These are phyloP conservation scores for Empidonax traillii DNA, from an alignment of 2,113 vertebrate genomes.

Conservation along the genomic window DNA sequence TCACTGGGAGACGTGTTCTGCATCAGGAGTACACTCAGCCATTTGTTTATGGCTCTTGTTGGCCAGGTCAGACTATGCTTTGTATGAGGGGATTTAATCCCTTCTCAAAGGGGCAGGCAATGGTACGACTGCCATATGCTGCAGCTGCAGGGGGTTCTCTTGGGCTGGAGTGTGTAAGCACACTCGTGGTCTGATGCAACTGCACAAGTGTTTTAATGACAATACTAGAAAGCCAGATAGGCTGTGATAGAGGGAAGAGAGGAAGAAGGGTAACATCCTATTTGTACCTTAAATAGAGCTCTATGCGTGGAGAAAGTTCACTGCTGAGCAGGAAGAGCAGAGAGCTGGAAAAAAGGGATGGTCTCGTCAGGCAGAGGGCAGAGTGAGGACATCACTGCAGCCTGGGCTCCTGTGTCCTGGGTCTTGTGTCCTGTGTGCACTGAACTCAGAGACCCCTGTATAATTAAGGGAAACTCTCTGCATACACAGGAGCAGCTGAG, in stretches of 20 bases:
- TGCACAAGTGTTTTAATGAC: background rate
- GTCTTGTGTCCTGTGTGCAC: background rate
- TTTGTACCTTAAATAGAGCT: background rate
- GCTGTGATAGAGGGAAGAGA: background rate
- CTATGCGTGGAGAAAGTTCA: background rate
- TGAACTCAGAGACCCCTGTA: background rate
- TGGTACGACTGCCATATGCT: background rate
- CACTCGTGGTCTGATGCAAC: accelerated
- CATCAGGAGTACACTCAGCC: background rate
- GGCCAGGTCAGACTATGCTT: background rate
- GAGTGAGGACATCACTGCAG: background rate
- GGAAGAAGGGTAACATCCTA: background rate
- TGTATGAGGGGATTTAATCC: background rate
- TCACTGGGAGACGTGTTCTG: background rate
- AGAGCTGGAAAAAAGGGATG: background rate
- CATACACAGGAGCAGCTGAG: background rate
- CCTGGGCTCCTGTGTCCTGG: background rate
- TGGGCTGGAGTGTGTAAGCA: background rate
- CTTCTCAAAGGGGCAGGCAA: background rate
- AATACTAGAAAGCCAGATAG: background rate
- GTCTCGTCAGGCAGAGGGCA: background rate
- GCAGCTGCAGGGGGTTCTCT: background rate
- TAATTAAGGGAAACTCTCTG: background rate
- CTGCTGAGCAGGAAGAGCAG: background rate
- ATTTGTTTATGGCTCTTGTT: background rate